Conservation (phyloP, 2,888 invertebrate genomes). For the Macrophya alboannulata region DNA sequence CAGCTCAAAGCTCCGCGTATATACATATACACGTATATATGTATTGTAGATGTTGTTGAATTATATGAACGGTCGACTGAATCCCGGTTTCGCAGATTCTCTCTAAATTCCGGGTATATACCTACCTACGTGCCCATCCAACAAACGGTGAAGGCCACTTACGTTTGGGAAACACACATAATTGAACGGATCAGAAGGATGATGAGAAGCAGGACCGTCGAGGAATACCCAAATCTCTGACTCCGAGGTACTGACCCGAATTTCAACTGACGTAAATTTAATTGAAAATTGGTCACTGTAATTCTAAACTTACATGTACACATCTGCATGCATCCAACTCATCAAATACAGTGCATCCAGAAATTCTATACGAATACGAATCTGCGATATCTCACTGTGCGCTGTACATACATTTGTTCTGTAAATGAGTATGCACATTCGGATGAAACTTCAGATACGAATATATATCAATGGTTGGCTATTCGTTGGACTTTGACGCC, state of each 20-base stretch:
- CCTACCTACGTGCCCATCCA: not conserved
- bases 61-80: not conserved
- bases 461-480: too few species aligned
- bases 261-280: not conserved
- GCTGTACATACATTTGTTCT: too few species aligned
- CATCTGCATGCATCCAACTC: not conserved
- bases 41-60: not conserved
- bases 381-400: too few species aligned
- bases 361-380: too few species aligned
- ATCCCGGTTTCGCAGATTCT: too few species aligned
- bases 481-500: too few species aligned
- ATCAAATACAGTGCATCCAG: not conserved
- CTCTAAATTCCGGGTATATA: not conserved
- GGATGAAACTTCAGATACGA: too few species aligned
- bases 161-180: constrained; percentile 43
- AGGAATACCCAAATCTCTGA: constrained; percentile 44
- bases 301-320: not conserved
- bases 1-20: not conserved
- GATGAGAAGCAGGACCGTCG: constrained; percentile 31
- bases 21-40: not conserved
- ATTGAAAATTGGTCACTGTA: constrained; percentile 23
- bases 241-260: constrained; percentile 19
- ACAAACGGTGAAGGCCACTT: not conserved
- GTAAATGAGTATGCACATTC: too few species aligned
- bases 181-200: constrained; percentile 52